Evolutionary conservation across 2,113 vertebrate species (phyloP).

Genomic region (Pelusios castaneus): DNA sequence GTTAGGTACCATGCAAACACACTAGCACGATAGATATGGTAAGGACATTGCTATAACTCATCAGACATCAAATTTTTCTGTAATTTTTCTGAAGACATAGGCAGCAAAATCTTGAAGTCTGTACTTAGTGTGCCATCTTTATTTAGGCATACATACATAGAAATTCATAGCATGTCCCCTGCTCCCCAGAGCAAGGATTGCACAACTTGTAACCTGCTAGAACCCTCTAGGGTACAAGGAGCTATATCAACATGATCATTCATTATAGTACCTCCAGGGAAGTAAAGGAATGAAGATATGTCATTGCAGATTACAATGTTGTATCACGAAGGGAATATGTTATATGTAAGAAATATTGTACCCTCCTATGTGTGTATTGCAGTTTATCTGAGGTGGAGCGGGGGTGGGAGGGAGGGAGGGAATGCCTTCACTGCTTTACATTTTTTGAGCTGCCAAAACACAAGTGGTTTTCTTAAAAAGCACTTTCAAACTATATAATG

Average conservation of each 20-base stretch:
- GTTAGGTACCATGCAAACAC: not conserved
- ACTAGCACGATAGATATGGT: not conserved
- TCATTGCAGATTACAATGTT: not conserved
- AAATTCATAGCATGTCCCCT: not conserved
- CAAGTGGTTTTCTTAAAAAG: not conserved
- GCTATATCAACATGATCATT: not conserved
- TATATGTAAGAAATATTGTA: not conserved
- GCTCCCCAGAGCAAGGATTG: not conserved
- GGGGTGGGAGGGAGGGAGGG: no score
- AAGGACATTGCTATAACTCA: not conserved
- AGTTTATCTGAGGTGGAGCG: fast-evolving
- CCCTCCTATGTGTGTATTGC: not conserved
- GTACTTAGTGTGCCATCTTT: not conserved
- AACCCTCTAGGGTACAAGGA: not conserved
- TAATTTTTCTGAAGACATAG: not conserved
- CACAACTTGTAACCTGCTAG: not conserved
- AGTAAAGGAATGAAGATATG: not conserved
- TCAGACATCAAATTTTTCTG: not conserved
- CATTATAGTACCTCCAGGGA: not conserved
- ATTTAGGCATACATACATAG: not conserved
- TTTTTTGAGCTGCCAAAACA: not conserved
- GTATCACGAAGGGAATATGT: not conserved
- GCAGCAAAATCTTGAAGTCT: not conserved
- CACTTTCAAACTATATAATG: not conserved
- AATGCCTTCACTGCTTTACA: not conserved